These are phyloP conservation scores for Ypsolopha scabrella DNA, from an alignment of 2,888 invertebrate species.

Conservation along the genomic window DNA sequence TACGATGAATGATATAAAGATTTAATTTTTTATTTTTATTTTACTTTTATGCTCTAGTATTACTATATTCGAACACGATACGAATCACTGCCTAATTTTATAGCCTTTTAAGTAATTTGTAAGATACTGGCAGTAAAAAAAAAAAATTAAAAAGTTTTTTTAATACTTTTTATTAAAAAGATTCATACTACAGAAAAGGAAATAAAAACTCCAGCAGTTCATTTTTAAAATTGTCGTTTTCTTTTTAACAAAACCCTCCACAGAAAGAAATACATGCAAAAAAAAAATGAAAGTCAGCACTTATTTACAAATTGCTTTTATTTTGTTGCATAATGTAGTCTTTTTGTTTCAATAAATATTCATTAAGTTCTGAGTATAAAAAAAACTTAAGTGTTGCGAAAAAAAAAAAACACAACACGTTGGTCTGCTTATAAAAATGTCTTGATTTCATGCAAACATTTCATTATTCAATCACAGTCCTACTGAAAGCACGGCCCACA, in stretches of 20 bases:
- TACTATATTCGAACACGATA: no score
- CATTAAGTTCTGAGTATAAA: slow-evolving; percentile 63
- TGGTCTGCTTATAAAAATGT: slow-evolving; percentile 39
- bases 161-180: neutral
- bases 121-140: neutral
- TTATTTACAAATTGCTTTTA: slow-evolving; percentile 65
- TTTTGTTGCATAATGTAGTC: slow-evolving; percentile 64
- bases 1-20: no score
- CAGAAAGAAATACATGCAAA: no score
- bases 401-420: slow-evolving; percentile 52
- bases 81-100: neutral
- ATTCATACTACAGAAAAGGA: slow-evolving; percentile 18
- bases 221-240: slow-evolving; percentile 26
- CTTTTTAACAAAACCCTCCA: no score
- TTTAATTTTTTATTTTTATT: no score
- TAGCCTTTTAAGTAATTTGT: neutral
- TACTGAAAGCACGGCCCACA: slow-evolving; percentile 32
- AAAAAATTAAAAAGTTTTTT: neutral
- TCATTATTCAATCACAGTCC: slow-evolving; percentile 40
- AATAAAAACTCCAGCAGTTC: slow-evolving; percentile 19
- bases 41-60: no score
- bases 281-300: slow-evolving; percentile 11
- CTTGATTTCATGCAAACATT: slow-evolving; percentile 46
- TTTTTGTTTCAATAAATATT: slow-evolving; percentile 61
- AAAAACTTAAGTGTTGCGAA: slow-evolving; percentile 44